Evolutionary conservation across 1,140 invertebrate species (phyloP).

Genomic region (Drosophila santomea): DNA sequence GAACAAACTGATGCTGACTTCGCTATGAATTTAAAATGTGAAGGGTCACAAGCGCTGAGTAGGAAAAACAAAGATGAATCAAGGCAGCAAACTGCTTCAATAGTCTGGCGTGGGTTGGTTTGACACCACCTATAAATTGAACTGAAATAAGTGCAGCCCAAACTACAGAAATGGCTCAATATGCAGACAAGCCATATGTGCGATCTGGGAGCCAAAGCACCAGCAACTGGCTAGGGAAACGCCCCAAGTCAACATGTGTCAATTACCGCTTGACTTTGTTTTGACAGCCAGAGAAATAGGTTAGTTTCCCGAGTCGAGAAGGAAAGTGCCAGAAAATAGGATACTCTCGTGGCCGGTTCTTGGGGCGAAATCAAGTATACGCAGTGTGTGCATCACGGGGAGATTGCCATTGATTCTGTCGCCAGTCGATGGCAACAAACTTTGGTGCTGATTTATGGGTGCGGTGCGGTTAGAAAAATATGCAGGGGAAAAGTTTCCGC

Average conservation of each 20-base stretch:
- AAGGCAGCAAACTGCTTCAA: background rate
- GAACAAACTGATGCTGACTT: no score
- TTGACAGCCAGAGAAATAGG: constrained; percentile 72
- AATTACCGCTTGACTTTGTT: constrained; percentile 77
- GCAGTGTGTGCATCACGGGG: constrained; percentile 19
- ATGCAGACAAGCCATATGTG: background rate
- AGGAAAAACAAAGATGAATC: background rate
- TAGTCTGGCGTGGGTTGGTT: background rate
- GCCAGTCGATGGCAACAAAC: constrained; percentile 24
- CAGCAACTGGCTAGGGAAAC: constrained; percentile 10
- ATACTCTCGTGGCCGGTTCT: constrained; percentile 15
- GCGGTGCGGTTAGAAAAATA: constrained; percentile 13
- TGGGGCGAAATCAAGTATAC: constrained; percentile 37
- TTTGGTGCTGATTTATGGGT: constrained; percentile 38
- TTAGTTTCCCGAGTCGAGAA: constrained; percentile 25
- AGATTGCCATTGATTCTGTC: constrained; percentile 4
- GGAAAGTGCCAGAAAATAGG: constrained; percentile 16
- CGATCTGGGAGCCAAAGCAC: constrained; percentile 2
- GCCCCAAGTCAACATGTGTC: constrained; percentile 70
- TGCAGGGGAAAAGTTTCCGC: constrained; percentile 12
- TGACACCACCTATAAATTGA: constrained; percentile 21
- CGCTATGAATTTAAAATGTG: background rate
- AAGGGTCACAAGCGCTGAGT: background rate
- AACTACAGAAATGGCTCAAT: constrained; percentile 7
- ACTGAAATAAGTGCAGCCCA: constrained; percentile 34